Evolutionary conservation across 2,797 vertebrate genomes (phyloP).

Genomic region (Pantherophis vulpinus): DNA sequence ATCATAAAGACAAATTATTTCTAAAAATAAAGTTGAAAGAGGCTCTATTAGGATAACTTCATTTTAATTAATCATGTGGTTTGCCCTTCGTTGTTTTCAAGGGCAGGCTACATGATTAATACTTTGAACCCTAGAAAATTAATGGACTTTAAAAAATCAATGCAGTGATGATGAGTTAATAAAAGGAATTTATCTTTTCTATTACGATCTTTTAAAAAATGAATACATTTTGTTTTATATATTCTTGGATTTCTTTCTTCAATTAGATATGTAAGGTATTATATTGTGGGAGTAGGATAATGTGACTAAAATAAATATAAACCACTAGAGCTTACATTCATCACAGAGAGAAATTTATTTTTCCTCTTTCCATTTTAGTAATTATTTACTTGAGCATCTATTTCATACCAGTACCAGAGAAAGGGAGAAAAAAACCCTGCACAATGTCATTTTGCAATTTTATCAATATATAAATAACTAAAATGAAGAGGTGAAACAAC

Average conservation of each 20-base stretch:
- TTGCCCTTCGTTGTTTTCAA: not conserved
- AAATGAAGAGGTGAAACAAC: not conserved
- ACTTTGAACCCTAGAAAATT: not conserved
- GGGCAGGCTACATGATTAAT: not conserved
- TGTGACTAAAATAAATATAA: not conserved
- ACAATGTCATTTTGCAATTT: not conserved
- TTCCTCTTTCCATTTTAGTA: not conserved
- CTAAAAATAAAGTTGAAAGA: not conserved
- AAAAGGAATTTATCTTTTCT: not conserved
- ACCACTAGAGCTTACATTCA: not conserved
- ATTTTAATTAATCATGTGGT: not conserved
- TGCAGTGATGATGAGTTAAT: not conserved
- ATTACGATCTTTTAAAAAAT: not conserved
- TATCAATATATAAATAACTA: not conserved
- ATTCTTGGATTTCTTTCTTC: not conserved
- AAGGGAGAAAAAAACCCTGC: not conserved
- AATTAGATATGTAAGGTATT: not conserved
- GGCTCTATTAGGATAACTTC: not conserved
- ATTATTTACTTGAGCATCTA: not conserved
- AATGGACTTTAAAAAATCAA: not conserved
- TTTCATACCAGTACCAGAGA: not conserved
- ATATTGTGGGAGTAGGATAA: not conserved
- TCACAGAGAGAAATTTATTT: not conserved
- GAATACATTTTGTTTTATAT: not conserved
- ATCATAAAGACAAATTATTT: not conserved